Conservation (phyloP, 1,140 invertebrate genomes). For the Schmidtea mediterranea region DNA sequence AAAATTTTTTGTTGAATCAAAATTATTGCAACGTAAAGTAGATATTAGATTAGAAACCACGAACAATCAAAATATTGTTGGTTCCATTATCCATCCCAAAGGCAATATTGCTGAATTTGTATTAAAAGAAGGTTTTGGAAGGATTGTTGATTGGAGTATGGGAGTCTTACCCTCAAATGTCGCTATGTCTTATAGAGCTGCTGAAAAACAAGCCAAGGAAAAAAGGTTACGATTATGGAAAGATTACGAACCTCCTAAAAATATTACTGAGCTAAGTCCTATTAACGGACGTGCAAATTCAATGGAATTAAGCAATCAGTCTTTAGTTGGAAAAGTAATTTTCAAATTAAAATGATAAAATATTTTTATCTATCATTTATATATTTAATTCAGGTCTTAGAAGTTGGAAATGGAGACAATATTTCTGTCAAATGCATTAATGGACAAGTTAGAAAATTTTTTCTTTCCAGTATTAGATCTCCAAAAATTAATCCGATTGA, state of each 20-base stretch:
- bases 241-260: slow-evolving; percentile 33
- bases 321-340: slow-evolving; percentile 41
- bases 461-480: slow-evolving; percentile 71
- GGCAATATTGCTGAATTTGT: slow-evolving; percentile 80
- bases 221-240: slow-evolving; percentile 60
- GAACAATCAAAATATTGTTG: slow-evolving; percentile 52
- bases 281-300: slow-evolving; percentile 1
- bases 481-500: slow-evolving; percentile 33
- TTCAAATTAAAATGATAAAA: slow-evolving; percentile 9
- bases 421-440: slow-evolving; percentile 51
- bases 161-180: slow-evolving; percentile 39
- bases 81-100: slow-evolving; percentile 68
- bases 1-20: slow-evolving; percentile 61
- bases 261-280: slow-evolving; percentile 9
- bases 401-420: slow-evolving; percentile 75
- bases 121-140: slow-evolving; percentile 63
- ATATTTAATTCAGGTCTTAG: slow-evolving; percentile 31
- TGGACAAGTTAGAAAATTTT: slow-evolving; percentile 60
- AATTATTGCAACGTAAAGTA: slow-evolving; percentile 67
- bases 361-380: too few relatives aligned
- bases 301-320: slow-evolving; percentile 35
- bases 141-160: slow-evolving; percentile 90
- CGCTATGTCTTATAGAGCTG: slow-evolving; percentile 45
- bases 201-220: slow-evolving; percentile 63
- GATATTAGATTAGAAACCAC: slow-evolving; percentile 65